Evolutionary conservation across 2,113 vertebrate genomes (phyloP), one percentile per base, ranked within the genome.

Genomic region (Xyrauchen texanus): DNA sequence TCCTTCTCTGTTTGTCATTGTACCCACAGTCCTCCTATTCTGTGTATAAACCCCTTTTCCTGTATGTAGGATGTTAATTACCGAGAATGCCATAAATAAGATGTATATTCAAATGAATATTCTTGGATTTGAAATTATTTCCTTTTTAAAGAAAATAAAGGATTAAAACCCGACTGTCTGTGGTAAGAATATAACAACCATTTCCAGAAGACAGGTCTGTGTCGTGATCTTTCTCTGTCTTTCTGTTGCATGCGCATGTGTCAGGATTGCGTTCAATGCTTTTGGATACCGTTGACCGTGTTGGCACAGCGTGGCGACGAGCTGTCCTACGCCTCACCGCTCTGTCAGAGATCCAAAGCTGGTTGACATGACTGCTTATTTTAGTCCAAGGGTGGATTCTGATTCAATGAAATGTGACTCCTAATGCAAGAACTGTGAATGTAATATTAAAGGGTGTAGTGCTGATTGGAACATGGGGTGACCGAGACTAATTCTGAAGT

Each of bases 141-240:
- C 86, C 88, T 88, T 88, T 86, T 86, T 86, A 83, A 91, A 49
- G 15, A 90, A 87, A 82, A 93, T 93, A 93, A 91, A 84, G 64
- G 68, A 53, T 34, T 34, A 34, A 34, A 1, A 34, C 21, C 21
- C 21, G 42, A 10, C 65, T 34, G 21, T 34, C 21, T 34, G 21
- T 34, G 21, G 3, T 34, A 34, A 34, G 21, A 34, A 34, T 34
- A 34, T 45, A 77, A n/a, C 51, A 13, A 73, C 4, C 34, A 7
- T 15, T 16, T 45, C 10, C 52, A 34, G 51, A 11, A 11, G 58
- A 3, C 72, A 68, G 15, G 34, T n/a, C n/a, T n/a, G n/a, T 42
- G 67, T 10, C 34, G 16, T 10, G 16, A 44, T 42, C 4, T 44
- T 13, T 73, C 44, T 4, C 15, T 45, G 55, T 73, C 1, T 12